Percentiles rank a stretch among this genome's conserved stretches.
Conservation (phyloP, 37 sponge, comb jelly and placozoan species). For the Halisarca cf. caerulea region DNA sequence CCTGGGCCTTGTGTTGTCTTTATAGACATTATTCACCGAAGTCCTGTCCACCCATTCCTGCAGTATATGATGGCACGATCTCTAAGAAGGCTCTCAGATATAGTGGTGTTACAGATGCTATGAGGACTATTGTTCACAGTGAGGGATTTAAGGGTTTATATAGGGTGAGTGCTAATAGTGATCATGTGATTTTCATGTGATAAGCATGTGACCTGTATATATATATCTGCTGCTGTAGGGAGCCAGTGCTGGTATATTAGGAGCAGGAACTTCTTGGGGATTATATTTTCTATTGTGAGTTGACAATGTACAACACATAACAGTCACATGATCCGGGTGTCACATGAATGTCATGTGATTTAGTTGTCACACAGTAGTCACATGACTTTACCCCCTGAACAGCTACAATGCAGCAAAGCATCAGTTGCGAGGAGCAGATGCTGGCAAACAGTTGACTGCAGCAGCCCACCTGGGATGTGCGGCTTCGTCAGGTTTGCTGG, state of each 20-base stretch:
- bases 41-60: no score
- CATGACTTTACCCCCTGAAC: background rate
- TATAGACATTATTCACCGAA: no score
- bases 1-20: no score
- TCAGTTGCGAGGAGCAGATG: slow-evolving; percentile 40
- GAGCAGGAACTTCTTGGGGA: slow-evolving; percentile 82
- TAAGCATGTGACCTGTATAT: no score
- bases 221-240: slow-evolving; percentile 42
- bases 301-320: background rate
- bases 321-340: background rate
- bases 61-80: no score
- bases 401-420: slow-evolving; percentile 80
- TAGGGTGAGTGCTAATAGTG: no score
- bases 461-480: slow-evolving; percentile 58
- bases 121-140: no score
- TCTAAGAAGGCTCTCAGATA: no score
- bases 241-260: slow-evolving; percentile 69
- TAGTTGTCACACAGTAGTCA: no score
- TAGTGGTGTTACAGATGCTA: no score
- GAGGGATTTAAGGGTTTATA: no score
- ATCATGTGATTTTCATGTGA: no score
- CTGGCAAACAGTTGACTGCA: slow-evolving; percentile 44
- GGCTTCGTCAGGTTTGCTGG: slow-evolving; percentile 48
- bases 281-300: slow-evolving; percentile 82
- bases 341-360: background rate